These are phyloP conservation scores for Hydroisotoma schaefferi DNA, from an alignment of 2,888 invertebrate genomes.

Conservation along the genomic window DNA sequence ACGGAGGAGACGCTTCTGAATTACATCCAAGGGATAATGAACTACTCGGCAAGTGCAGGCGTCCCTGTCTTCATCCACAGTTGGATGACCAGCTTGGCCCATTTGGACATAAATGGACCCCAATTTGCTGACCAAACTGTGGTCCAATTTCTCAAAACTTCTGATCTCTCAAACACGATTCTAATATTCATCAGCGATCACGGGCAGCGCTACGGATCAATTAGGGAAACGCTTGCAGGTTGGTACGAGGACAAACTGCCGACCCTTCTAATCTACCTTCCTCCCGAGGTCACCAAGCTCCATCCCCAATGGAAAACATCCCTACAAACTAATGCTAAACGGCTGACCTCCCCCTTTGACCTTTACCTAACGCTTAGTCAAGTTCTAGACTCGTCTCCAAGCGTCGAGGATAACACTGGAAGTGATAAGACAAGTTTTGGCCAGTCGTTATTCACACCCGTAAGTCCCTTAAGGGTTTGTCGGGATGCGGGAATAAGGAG, in stretches of 20 bases:
- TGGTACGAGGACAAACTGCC: slow-evolving; percentile 37
- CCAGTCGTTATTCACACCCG: slow-evolving; percentile 15
- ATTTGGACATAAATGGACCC: slow-evolving; percentile 17
- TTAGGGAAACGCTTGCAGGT: slow-evolving; percentile 21
- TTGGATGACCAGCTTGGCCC: slow-evolving; percentile 17
- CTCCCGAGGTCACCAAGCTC: neutral
- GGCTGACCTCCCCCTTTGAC: slow-evolving; percentile 28
- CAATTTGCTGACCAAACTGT: slow-evolving; percentile 12
- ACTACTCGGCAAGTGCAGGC: neutral
- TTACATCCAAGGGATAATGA: slow-evolving; percentile 16
- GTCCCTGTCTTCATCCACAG: slow-evolving; percentile 24
- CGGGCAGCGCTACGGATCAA: slow-evolving; percentile 17
- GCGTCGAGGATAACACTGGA: neutral
- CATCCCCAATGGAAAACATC: slow-evolving; percentile 14
- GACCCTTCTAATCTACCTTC: slow-evolving; percentile 20
- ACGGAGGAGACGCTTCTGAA: slow-evolving; percentile 18
- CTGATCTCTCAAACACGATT: slow-evolving; percentile 17
- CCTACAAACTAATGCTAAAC: slow-evolving; percentile 9
- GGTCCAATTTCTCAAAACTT: slow-evolving; percentile 6
- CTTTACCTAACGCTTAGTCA: slow-evolving; percentile 25
- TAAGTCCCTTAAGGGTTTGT: slow-evolving; percentile 19
- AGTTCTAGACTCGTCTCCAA: slow-evolving; percentile 5
- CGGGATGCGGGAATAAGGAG: slow-evolving; percentile 24
- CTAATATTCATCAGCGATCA: slow-evolving; percentile 27
- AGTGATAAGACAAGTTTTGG: slow-evolving; percentile 9